Percentiles rank a stretch among this genome's conserved stretches.
Conservation (phyloP, 2,888 invertebrate species). For the Pristionchus exspectatus region DNA sequence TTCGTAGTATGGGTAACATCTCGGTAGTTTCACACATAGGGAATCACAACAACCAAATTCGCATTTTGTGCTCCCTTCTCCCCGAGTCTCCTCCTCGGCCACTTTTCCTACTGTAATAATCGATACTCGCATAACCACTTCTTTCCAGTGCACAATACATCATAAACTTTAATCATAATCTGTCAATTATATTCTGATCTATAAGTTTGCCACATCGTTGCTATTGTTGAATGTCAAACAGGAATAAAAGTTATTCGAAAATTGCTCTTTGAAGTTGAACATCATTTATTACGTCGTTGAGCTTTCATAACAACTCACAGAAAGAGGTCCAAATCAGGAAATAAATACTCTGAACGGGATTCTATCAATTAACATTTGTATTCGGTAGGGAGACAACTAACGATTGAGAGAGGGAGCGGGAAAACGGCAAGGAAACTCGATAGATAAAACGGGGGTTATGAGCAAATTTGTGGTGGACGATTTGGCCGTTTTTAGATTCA, state of each 20-base stretch:
- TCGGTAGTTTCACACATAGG: slow-evolving; percentile 5
- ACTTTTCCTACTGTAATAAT: slow-evolving; percentile 4
- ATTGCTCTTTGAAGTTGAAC: neutral
- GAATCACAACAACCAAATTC: neutral
- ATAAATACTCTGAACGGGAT: neutral
- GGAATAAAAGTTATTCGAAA: neutral
- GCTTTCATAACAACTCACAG: neutral
- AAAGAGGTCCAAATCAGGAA: neutral
- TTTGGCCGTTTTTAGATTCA: slow-evolving; percentile 23
- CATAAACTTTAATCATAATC: slow-evolving; percentile 32
- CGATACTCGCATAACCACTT: slow-evolving; percentile 29
- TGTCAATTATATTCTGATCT: slow-evolving; percentile 13
- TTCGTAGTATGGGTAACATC: neutral
- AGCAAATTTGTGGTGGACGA: neutral
- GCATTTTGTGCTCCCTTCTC: slow-evolving; percentile 17
- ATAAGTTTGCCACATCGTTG: neutral
- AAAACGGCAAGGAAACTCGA: slow-evolving; percentile 41
- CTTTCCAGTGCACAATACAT: slow-evolving; percentile 34
- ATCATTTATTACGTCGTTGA: neutral
- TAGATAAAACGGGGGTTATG: neutral
- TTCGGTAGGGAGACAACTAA: neutral
- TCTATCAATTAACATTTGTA: neutral
- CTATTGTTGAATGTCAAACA: neutral
- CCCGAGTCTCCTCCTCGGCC: neutral
- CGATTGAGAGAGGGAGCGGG: neutral